Conservation (phyloP, 2,113 vertebrate species). For the Coracopsis vasa region DNA sequence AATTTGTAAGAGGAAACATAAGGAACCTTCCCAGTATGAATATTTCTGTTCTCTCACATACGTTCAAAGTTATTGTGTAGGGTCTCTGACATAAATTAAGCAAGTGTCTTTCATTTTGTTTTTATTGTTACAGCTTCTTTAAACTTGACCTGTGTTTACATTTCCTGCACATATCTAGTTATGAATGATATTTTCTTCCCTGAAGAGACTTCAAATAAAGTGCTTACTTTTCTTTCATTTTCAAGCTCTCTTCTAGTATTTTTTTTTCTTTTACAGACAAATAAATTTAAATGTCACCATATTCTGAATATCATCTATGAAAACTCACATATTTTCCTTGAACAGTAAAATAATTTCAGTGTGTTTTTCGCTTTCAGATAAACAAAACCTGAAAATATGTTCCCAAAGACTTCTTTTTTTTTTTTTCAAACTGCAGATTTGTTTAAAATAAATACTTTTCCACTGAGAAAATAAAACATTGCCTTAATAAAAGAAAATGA, state of each 20-base stretch:
- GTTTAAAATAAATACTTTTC: not conserved
- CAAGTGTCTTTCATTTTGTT: not conserved
- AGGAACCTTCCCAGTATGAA: not conserved
- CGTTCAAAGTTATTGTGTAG: not conserved
- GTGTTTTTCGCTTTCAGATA: not conserved
- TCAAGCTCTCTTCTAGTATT: not conserved
- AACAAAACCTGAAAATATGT: not conserved
- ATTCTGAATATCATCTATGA: not conserved
- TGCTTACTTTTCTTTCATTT: not conserved
- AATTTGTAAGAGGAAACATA: not conserved
- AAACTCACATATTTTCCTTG: not conserved
- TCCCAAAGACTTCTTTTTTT: not conserved
- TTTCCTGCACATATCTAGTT: not conserved
- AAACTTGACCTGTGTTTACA: not conserved
- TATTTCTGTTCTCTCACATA: not conserved
- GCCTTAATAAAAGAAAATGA: not conserved
- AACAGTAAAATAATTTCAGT: not conserved
- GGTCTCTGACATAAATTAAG: not conserved
- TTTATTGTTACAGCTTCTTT: not conserved
- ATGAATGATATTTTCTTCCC: not conserved
- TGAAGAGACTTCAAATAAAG: not conserved
- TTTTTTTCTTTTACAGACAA: not conserved
- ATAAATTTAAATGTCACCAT: not conserved
- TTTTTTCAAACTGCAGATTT: not conserved
- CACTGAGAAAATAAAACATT: not conserved